phyloP scores from a whole-genome alignment of 2,888 invertebrate genomes.

The Ophion ventricosus region DNA sequence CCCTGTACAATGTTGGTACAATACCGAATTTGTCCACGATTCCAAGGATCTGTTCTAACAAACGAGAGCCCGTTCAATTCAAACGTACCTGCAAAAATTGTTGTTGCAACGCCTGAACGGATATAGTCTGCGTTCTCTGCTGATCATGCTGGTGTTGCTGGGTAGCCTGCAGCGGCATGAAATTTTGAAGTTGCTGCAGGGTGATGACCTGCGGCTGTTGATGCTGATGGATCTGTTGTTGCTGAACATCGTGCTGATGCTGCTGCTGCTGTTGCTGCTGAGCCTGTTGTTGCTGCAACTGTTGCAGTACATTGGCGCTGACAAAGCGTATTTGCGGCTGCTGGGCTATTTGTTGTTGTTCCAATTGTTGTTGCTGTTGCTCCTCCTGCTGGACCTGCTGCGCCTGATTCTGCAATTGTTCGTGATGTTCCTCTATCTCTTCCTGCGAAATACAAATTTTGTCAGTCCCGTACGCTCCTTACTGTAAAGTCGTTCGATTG shows the following conservation, averaged over 20 bases:
- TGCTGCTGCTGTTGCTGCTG: slow-evolving; percentile 73
- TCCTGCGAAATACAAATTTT: slow-evolving; percentile 72
- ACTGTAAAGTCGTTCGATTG: too few species aligned
- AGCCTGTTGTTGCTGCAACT: slow-evolving; percentile 78
- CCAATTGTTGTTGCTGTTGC: slow-evolving; percentile 69
- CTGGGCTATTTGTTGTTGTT: slow-evolving; percentile 74
- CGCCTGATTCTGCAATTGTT: slow-evolving; percentile 74
- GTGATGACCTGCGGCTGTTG: slow-evolving; percentile 84
- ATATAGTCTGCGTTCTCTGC: slow-evolving; percentile 81
- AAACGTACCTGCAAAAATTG: slow-evolving; percentile 84
- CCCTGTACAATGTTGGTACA: not conserved
- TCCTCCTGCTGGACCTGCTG: slow-evolving; percentile 68
- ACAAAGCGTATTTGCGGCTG: slow-evolving; percentile 80
- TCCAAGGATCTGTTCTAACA: not conserved
- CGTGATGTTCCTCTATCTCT: slow-evolving; percentile 79
- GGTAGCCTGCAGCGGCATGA: slow-evolving; percentile 82
- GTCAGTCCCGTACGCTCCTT: not conserved
- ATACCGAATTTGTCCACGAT: not conserved
- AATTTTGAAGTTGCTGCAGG: slow-evolving; percentile 83
- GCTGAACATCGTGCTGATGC: slow-evolving; percentile 83
- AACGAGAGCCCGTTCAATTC: not conserved
- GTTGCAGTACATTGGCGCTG: slow-evolving; percentile 81
- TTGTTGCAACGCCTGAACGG: slow-evolving; percentile 84
- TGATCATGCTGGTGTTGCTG: slow-evolving; percentile 81
- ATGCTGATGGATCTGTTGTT: slow-evolving; percentile 80